Percentiles rank a stretch among this genome's conserved stretches.
Conservation (phyloP, 1,140 invertebrate genomes). For the Drepana arcuata region DNA sequence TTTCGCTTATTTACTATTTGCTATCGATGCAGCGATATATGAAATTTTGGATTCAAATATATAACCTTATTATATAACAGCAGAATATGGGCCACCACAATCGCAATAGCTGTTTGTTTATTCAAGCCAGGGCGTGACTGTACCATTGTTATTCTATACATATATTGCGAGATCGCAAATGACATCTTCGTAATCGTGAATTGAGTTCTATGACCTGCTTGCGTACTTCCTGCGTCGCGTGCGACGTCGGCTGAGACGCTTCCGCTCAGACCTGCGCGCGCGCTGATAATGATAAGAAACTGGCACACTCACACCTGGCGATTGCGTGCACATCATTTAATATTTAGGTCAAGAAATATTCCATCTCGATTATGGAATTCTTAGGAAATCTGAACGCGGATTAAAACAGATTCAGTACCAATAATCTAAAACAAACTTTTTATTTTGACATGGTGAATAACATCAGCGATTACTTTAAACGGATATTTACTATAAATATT, state of each 20-base stretch:
- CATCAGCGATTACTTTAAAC: too few species aligned
- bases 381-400: too few species aligned
- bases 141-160: slow-evolving; percentile 23
- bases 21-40: slow-evolving; percentile 3
- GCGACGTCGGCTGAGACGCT: slow-evolving; percentile 26
- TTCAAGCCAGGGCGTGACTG: slow-evolving; percentile 32
- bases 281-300: slow-evolving; percentile 36
- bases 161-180: slow-evolving; percentile 34
- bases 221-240: slow-evolving; percentile 31
- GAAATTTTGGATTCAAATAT: slow-evolving; percentile 2
- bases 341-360: not conserved
- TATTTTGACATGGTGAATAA: too few species aligned
- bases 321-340: not conserved
- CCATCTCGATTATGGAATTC: not conserved
- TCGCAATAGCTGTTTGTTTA: slow-evolving; percentile 25
- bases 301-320: slow-evolving; percentile 15
- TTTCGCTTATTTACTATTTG: not conserved
- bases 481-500: slow-evolving; percentile 5
- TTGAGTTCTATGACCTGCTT: slow-evolving; percentile 39
- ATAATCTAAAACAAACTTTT: too few species aligned
- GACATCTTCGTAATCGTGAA: slow-evolving; percentile 39
- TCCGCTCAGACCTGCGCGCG: slow-evolving; percentile 28
- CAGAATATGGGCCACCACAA: slow-evolving; percentile 22
- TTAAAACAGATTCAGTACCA: too few species aligned
- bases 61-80: slow-evolving; percentile 16